Percentiles rank a stretch among this genome's conserved stretches.
These are phyloP conservation scores for Pomatorhinus ruficollis DNA, from an alignment of 2,113 vertebrate species.

Conservation along the genomic window DNA sequence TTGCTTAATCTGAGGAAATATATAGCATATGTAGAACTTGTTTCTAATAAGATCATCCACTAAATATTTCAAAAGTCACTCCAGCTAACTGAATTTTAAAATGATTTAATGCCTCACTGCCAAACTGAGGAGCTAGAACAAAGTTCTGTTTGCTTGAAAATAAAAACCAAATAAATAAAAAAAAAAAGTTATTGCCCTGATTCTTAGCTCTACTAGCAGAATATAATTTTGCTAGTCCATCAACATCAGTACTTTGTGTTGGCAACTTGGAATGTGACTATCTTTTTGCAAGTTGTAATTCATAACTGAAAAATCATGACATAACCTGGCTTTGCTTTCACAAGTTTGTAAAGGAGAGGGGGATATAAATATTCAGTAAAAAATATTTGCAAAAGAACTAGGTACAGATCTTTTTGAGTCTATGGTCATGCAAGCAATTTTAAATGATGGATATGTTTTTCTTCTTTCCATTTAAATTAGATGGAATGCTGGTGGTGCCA, in stretches of 20 bases:
- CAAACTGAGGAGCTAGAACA: background rate
- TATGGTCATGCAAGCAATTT: background rate
- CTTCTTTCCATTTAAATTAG: background rate
- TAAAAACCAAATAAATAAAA: background rate
- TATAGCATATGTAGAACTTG: background rate
- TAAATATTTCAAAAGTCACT: background rate
- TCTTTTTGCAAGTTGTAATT: background rate
- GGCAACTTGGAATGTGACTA: background rate
- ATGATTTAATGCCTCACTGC: background rate
- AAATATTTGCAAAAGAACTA: background rate
- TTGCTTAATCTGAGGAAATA: slow-evolving; percentile 26
- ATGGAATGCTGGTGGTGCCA: fast-evolving
- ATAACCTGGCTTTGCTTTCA: background rate
- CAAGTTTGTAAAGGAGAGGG: background rate
- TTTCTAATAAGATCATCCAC: background rate
- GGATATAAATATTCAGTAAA: background rate
- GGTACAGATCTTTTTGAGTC: background rate
- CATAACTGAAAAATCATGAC: background rate
- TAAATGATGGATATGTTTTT: background rate
- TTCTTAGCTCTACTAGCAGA: background rate
- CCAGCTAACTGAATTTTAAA: background rate
- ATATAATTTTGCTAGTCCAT: background rate
- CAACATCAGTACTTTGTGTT: background rate
- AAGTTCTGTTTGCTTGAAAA: background rate
- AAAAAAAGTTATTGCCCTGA: background rate